Base-by-base conservation (phyloP, 2,113 vertebrate species). In the Lophura nycthemera region DNA sequence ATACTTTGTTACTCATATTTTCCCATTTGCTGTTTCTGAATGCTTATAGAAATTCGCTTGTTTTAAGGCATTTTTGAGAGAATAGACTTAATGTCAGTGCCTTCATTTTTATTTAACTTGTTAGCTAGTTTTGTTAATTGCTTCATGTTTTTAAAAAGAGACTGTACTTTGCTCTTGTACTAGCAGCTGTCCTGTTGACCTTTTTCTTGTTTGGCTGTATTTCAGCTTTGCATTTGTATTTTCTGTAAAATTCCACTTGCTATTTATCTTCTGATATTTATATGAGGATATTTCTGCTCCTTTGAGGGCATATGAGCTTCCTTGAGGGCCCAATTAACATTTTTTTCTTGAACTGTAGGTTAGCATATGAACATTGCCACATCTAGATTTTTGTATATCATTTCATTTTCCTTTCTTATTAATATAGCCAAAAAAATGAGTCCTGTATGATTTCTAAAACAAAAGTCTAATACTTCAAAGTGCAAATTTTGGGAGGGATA, bases 281-380 rank as follows among this genome's bases (percentile, higher is more conserved):
- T 77, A 12, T 90, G 32, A 61, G 64, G 60, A 19, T 86, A 93
- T 86, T 91, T 93, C 50, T 83, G 54, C 20, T 95, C 69, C 38
- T 93, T 83, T 59, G 80, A 92, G 91, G 73, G 50, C 40, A 67
- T 52, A n/a, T 34, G 19, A 40, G 1, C 40, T 91, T 83, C 88
- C 95, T 92, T 93, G 83, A 89, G 87, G 87, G 86, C 47, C 70
- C 75, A 92, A 96, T 96, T 89, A 96, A 91, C 89, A 91, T 96
- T 94, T 92, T 90, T 54, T 85, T 45, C 63, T 89, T 92, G 74
- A 87, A 86, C 65, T 83, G 61, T 90, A 87, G 43, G 63, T 79
- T 92, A 77, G 42, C 18, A 36, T 74, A 61, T 75, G 61, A 88
- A 78, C 90, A 74, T 52, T 74, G 30, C 16, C 14, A 1, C 43